These are phyloP conservation scores for Malurus elegans DNA, from an alignment of 2,113 vertebrate species.

Conservation along the genomic window DNA sequence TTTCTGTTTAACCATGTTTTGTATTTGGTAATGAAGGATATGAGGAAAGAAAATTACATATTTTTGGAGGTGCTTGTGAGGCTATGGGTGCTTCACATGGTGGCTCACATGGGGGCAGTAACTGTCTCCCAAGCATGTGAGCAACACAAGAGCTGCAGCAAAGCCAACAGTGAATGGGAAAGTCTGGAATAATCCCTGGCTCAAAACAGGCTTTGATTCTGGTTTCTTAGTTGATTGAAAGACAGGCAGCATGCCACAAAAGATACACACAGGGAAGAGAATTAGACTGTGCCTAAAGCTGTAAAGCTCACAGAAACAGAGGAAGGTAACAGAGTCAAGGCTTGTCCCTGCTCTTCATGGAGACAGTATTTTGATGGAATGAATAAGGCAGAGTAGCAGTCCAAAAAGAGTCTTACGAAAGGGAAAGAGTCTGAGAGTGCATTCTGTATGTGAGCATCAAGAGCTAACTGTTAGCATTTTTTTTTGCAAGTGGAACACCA, in stretches of 20 bases:
- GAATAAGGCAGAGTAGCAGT: background rate
- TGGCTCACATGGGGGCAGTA: background rate
- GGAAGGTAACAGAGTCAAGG: background rate
- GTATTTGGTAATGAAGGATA: background rate
- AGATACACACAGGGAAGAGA: background rate
- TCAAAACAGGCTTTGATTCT: background rate
- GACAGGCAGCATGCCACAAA: background rate
- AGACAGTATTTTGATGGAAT: background rate
- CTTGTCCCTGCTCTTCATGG: background rate
- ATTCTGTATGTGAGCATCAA: background rate
- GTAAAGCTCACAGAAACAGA: background rate
- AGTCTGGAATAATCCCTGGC: background rate
- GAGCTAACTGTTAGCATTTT: background rate
- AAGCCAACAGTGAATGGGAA: background rate
- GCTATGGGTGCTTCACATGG: background rate
- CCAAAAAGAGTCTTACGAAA: background rate
- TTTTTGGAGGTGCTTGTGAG: background rate
- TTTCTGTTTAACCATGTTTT: background rate
- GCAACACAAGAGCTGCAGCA: background rate
- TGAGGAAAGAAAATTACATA: background rate
- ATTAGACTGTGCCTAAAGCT: background rate
- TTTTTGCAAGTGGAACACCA: background rate
- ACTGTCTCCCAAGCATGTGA: background rate
- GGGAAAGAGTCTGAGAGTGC: background rate
- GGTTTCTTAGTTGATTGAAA: background rate